Evolutionary conservation across 2,888 invertebrate species (phyloP).

Genomic region (Agrilus biguttatus): DNA sequence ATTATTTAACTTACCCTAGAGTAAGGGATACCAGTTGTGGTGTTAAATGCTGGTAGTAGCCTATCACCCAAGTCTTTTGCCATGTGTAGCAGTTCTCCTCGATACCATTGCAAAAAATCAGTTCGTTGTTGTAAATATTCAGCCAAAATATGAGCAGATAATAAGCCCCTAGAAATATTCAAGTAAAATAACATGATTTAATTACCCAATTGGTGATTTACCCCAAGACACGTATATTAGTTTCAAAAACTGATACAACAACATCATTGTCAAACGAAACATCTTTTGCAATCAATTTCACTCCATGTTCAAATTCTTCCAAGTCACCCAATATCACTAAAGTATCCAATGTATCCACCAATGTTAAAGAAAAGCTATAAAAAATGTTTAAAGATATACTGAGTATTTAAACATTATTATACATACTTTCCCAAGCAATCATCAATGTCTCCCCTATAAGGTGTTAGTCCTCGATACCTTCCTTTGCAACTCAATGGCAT

Average conservation of each 20-base stretch:
- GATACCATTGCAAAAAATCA: constrained; percentile 67
- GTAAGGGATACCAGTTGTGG: constrained; percentile 92
- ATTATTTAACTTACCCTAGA: constrained; percentile 54
- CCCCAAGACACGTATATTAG: constrained; percentile 96
- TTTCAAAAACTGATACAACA: constrained; percentile 95
- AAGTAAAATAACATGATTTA: constrained; percentile 11
- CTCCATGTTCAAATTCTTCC: constrained; percentile 85
- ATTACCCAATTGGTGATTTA: constrained; percentile 29
- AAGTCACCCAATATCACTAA: constrained; percentile 84
- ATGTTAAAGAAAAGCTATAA: constrained; percentile 86
- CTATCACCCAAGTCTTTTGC: constrained; percentile 87
- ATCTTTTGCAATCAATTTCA: constrained; percentile 70
- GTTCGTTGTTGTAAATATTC: constrained; percentile 64
- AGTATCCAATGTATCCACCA: constrained; percentile 90
- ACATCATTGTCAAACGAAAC: constrained; percentile 89
- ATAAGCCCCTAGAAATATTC: constrained; percentile 55
- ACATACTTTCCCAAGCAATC: constrained; percentile 93
- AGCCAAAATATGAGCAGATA: constrained; percentile 86
- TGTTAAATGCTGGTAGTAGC: constrained; percentile 94
- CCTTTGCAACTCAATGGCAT: constrained; percentile 96
- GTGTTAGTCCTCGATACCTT: constrained; percentile 76
- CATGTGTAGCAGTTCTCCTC: constrained; percentile 73
- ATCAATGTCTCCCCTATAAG: constrained; percentile 90
- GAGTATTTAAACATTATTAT: background rate
- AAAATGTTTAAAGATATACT: constrained; percentile 5